These are phyloP conservation scores for Antedon mediterranea DNA, from an alignment of 53 echinoderm and acorn worm genomes.

Conservation along the genomic window DNA sequence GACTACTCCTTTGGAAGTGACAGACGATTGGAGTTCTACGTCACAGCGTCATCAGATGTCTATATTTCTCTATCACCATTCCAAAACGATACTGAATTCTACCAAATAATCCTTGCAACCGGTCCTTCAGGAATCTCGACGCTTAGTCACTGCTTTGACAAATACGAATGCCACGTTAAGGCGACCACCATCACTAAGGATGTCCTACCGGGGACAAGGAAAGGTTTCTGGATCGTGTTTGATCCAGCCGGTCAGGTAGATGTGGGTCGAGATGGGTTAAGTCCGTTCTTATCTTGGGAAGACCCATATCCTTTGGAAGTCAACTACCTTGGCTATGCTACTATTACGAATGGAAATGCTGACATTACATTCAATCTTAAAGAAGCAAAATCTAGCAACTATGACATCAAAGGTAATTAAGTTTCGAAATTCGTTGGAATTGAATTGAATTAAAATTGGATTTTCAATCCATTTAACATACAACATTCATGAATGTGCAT, in stretches of 20 bases:
- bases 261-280: background rate
- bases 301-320: background rate
- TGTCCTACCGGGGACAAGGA: background rate
- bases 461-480: too few species aligned
- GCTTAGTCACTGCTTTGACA: background rate
- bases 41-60: constrained; percentile 11
- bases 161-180: constrained; percentile 2
- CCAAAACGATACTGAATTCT: constrained; percentile 2
- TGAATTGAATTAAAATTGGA: too few species aligned
- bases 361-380: background rate
- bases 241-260: background rate
- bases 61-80: background rate
- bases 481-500: too few species aligned
- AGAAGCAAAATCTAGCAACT: background rate
- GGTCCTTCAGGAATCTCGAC: constrained; percentile 8
- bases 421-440: too few species aligned
- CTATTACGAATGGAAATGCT: background rate
- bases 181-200: background rate
- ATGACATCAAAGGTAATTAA: background rate
- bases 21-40: constrained; percentile 7
- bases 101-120: constrained; percentile 9
- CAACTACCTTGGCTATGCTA: background rate
- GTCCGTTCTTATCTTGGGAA: background rate
- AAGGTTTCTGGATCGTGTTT: background rate
- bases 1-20: background rate